Conservation (phyloP, 2,797 vertebrate species). For the Pipistrellus pygmaeus region DNA sequence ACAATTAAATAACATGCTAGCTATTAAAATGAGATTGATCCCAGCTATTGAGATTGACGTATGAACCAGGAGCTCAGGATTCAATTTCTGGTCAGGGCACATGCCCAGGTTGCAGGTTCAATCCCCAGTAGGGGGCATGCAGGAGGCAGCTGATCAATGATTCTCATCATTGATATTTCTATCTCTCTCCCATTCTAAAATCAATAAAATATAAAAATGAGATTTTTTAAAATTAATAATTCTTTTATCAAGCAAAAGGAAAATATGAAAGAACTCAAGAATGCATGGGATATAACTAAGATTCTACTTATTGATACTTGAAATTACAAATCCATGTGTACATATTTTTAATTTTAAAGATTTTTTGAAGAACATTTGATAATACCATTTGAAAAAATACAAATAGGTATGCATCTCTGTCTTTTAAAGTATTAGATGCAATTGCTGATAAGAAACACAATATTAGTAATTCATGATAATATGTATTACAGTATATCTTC, state of each 20-base stretch:
- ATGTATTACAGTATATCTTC: conserved; percentile 48
- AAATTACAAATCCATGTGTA: conserved; percentile 52
- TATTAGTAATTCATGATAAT: conserved; percentile 66
- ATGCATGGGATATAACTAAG: not conserved
- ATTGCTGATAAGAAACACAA: conserved; percentile 57
- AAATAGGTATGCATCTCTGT: conserved; percentile 6
- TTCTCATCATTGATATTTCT: not conserved
- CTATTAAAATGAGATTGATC: conserved; percentile 30
- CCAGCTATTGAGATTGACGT: not conserved
- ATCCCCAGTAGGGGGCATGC: not conserved
- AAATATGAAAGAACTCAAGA: not conserved
- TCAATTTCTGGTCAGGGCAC: not conserved
- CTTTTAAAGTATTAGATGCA: conserved; percentile 67
- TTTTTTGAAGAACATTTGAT: conserved; percentile 21
- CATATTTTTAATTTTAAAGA: conserved; percentile 36
- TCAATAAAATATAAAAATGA: not conserved
- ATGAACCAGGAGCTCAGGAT: not conserved
- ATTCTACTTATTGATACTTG: conserved; percentile 34
- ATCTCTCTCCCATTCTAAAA: not conserved
- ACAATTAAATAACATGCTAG: not conserved
- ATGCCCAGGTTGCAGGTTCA: not conserved
- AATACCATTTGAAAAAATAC: conserved; percentile 11
- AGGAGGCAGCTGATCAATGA: not conserved
- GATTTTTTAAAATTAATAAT: conserved; percentile 57
- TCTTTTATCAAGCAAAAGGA: conserved; percentile 18